These are phyloP conservation scores for Petroica traversi DNA, from an alignment of 2,113 vertebrate genomes.

Conservation along the genomic window DNA sequence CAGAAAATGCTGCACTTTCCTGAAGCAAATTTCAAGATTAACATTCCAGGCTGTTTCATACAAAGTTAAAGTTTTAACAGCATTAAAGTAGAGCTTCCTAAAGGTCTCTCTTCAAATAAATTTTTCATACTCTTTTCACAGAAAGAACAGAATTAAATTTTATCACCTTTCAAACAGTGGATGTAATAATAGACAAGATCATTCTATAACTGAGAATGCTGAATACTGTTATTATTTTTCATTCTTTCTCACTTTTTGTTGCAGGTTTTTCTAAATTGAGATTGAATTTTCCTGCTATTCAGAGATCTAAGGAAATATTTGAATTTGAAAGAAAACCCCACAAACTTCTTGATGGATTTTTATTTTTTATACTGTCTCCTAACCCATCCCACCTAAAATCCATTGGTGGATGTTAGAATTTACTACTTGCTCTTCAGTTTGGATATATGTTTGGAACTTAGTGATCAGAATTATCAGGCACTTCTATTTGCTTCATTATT, in stretches of 20 bases:
- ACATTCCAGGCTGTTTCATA: not conserved
- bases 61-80: not conserved
- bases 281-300: not conserved
- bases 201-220: not conserved
- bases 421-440: not conserved
- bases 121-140: not conserved
- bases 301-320: not conserved
- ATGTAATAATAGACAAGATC: not conserved
- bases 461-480: not conserved
- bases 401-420: not conserved
- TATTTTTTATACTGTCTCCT: not conserved
- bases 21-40: conserved; percentile 6
- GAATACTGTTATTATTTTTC: not conserved
- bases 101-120: not conserved
- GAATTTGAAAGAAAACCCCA: not conserved
- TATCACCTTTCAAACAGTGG: not conserved
- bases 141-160: not conserved
- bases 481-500: not conserved
- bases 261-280: not conserved
- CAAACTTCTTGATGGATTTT: not conserved
- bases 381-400: not conserved
- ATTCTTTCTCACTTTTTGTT: not conserved
- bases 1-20: not conserved
- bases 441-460: not conserved
- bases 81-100: not conserved